Percentiles rank a stretch among this genome's conserved stretches.
phyloP scores from a whole-genome alignment of 2,888 invertebrate genomes.

The Watsonalla binaria region DNA sequence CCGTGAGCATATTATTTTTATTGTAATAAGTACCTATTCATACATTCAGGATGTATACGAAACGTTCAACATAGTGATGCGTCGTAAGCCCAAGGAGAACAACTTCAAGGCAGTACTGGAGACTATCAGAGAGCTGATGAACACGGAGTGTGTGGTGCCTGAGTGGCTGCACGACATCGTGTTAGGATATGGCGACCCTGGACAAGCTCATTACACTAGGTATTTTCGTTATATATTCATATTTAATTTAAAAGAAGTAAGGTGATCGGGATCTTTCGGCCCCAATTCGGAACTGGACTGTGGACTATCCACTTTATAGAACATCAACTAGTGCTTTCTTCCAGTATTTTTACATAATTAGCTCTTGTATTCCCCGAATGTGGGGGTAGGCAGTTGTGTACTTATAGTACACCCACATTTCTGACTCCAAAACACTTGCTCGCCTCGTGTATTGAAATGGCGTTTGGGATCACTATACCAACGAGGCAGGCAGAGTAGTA shows the following conservation, averaged over 20 bases:
- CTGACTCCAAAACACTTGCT: no score
- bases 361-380: no score
- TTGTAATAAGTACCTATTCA: background rate
- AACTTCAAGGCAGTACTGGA: conserved; percentile 99
- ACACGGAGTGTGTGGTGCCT: conserved; percentile 98
- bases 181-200: conserved; percentile 98
- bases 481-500: no score
- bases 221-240: conserved; percentile 29
- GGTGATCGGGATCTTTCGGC: no score
- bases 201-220: conserved; percentile 96
- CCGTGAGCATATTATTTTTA: background rate
- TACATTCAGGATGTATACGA: conserved; percentile 86
- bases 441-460: no score
- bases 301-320: no score
- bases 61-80: conserved; percentile 96
- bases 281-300: no score
- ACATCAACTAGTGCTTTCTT: no score
- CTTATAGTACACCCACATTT: no score
- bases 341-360: no score
- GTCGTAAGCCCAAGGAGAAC: conserved; percentile 99
- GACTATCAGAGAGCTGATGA: conserved; percentile 99
- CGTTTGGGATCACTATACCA: no score
- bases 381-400: no score
- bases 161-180: conserved; percentile 98
- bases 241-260: background rate